Base-by-base conservation (phyloP, 2,113 vertebrate genomes). In the Ifrita kowaldi region DNA sequence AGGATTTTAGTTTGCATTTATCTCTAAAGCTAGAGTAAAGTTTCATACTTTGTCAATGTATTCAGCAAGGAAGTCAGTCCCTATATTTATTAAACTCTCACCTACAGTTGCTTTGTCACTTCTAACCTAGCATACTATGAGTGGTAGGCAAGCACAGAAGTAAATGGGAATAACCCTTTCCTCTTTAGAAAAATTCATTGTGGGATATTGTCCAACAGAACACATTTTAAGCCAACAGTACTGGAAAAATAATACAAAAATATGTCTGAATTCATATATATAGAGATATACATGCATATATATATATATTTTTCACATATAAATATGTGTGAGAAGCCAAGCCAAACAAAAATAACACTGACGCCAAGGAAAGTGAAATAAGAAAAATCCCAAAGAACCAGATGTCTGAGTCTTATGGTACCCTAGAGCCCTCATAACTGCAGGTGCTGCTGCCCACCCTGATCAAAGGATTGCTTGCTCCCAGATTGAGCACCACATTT, bases 261-360 rank as follows among this genome's bases (percentile, higher is more conserved):
- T 60, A 16, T 13, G 3, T 37, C 21, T 24, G 9, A 44, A 62
- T 47, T 55, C 4, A 1, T 21, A 7, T 13, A 3, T 35, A 12
- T 33, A 14, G 13, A 6, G 2, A 47, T 19, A 39, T 32, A 4
- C 3, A 7, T 15, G 4, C 23, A 5, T 17, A 30, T 35, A 5
- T 19, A 7, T 16, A 28, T 19, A 13, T 12, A 11, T n/a, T 16
- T 28, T 55, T 33, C 30, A 55, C 30, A 19, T 3, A 41, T 7
- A 50, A n/a, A 55, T 4, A 7, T 3, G 21, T 8, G 2, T 6
- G 13, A 80, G 76, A 83, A 88, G 6, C 5, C 49, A 84, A 90
- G 37, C 7, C 13, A 65, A 87, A 73, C 3, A 28, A 77, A 62
- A 55, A 30, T 32, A 20, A 5, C 7, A 26, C 7, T 74, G 17